Percentiles rank a stretch among this genome's conserved stretches.
Conservation (phyloP, 2,797 vertebrate genomes). For the Toxotes lorentzi region DNA sequence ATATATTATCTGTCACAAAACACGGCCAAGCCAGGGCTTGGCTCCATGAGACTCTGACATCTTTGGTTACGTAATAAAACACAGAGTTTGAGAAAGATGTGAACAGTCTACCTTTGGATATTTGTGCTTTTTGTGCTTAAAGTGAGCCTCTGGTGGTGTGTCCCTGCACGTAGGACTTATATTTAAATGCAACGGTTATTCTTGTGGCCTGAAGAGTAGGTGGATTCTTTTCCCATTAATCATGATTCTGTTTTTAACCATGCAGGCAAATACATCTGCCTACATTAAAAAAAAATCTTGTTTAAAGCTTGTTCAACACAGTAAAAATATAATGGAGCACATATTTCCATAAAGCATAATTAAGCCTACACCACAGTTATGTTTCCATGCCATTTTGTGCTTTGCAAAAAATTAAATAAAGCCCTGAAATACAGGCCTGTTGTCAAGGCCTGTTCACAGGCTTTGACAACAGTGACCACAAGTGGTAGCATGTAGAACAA, state of each 20-base stretch:
- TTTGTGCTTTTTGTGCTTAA: not conserved
- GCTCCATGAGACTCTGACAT: conserved; percentile 42
- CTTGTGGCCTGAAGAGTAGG: too few species aligned
- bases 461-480: conserved; percentile 57
- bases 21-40: conserved; percentile 39
- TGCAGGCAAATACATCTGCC: not conserved
- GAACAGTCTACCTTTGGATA: not conserved
- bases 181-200: not conserved
- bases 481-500: conserved; percentile 50
- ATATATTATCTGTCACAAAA: conserved; percentile 75
- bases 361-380: not conserved
- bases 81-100: not conserved
- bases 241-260: not conserved
- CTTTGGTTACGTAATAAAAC: conserved; percentile 23
- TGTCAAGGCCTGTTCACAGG: too few species aligned
- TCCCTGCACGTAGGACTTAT: too few species aligned
- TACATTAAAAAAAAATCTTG: not conserved
- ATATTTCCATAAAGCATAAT: not conserved
- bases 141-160: not conserved
- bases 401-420: conserved; percentile 2
- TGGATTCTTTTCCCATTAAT: not conserved
- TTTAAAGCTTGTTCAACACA: not conserved
- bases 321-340: not conserved
- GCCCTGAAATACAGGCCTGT: not conserved
- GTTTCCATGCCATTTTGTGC: not conserved